Conservation (phyloP, 2,888 invertebrate genomes). For the Lordiphosa fenestrarum region DNA sequence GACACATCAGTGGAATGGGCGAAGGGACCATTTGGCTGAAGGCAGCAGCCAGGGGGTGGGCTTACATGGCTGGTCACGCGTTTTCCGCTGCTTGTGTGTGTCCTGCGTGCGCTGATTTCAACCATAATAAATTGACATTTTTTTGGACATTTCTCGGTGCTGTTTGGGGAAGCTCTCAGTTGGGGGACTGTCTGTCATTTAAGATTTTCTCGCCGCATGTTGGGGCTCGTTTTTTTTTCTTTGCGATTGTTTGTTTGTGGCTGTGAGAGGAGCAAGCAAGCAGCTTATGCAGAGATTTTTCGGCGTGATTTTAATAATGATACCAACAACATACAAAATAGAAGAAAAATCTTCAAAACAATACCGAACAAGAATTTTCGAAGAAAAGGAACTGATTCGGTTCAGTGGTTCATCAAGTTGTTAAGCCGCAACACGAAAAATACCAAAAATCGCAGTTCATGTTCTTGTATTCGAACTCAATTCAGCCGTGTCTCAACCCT, state of each 20-base stretch:
- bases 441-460: too few relatives aligned
- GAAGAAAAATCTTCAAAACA: too few relatives aligned
- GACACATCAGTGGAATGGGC: slow-evolving; percentile 22
- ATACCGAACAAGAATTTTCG: too few relatives aligned
- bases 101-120: slow-evolving; percentile 46
- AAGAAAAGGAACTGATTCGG: too few relatives aligned
- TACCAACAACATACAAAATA: too few relatives aligned
- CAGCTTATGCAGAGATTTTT: slow-evolving; percentile 19
- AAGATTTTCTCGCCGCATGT: slow-evolving; percentile 30
- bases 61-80: slow-evolving; percentile 46
- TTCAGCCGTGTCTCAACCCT: too few relatives aligned
- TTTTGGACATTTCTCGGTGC: slow-evolving; percentile 42
- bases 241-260: not conserved
- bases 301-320: too few relatives aligned
- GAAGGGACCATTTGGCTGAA: not conserved
- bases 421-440: too few relatives aligned
- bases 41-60: slow-evolving; percentile 7
- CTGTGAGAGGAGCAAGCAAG: slow-evolving; percentile 9
- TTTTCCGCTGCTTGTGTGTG: slow-evolving; percentile 19
- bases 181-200: slow-evolving; percentile 45
- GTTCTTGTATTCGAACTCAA: too few relatives aligned
- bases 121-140: slow-evolving; percentile 62
- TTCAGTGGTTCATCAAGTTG: too few relatives aligned
- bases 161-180: slow-evolving; percentile 12
- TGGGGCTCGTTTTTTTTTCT: slow-evolving; percentile 14